These are phyloP conservation scores for Trinorchestia longiramus DNA, from an alignment of 1,140 invertebrate genomes.

Conservation along the genomic window DNA sequence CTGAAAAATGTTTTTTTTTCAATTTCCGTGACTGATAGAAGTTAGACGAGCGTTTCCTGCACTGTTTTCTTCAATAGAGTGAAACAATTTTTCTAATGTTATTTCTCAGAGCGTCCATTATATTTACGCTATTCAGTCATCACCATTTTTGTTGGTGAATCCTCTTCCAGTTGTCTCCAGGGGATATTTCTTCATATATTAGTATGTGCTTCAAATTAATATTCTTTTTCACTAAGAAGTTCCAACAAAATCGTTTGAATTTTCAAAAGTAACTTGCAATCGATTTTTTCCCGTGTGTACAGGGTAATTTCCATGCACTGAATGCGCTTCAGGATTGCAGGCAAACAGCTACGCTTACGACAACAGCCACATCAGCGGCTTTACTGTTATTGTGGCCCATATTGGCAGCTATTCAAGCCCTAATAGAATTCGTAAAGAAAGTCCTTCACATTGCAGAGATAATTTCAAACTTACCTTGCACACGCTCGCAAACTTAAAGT, in stretches of 20 bases:
- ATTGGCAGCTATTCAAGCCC: constrained; percentile 34
- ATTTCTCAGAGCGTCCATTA: background rate
- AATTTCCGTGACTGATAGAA: background rate
- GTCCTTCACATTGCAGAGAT: background rate
- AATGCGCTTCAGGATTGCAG: background rate
- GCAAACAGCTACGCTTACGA: constrained; percentile 48
- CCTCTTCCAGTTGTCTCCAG: background rate
- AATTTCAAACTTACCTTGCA: background rate
- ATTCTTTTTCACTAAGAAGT: background rate
- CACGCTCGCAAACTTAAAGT: background rate
- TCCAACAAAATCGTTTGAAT: background rate
- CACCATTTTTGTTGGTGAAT: too few species aligned
- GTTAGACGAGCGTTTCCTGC: background rate
- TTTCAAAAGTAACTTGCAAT: background rate
- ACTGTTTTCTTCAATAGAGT: background rate
- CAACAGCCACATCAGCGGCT: constrained; percentile 42
- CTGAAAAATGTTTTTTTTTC: background rate
- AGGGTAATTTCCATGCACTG: background rate
- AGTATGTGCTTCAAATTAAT: background rate
- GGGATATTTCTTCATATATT: background rate
- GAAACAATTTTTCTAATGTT: background rate
- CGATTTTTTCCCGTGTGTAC: background rate
- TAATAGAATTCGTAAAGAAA: constrained; percentile 48
- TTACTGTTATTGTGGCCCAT: constrained; percentile 46
- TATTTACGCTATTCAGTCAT: background rate